phyloP scores from a whole-genome alignment of 2,113 vertebrate genomes.

The Actenoides hombroni region DNA sequence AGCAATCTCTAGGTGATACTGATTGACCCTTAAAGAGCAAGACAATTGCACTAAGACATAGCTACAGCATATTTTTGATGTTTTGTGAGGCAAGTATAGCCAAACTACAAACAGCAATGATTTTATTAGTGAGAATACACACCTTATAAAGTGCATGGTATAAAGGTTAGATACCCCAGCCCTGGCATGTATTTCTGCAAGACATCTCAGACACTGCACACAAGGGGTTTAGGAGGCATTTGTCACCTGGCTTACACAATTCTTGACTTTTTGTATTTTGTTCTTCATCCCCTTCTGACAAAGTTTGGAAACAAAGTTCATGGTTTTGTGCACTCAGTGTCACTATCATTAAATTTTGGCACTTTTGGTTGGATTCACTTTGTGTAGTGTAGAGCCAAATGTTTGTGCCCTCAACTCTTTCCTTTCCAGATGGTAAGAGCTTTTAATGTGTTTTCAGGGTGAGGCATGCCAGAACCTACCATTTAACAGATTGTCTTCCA shows the following conservation, averaged over 20 bases:
- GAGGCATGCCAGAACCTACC: neutral
- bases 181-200: neutral
- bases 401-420: neutral
- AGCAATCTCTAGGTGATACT: neutral
- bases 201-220: neutral
- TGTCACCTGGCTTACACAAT: neutral
- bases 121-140: neutral
- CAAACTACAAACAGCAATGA: neutral
- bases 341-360: neutral
- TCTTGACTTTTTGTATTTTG: neutral
- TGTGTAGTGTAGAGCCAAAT: neutral
- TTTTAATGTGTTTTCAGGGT: conserved; percentile 32
- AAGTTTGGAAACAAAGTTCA: neutral
- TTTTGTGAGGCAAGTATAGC: neutral
- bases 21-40: neutral
- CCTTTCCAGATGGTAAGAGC: neutral
- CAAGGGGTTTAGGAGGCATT: neutral
- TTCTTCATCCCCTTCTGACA: neutral
- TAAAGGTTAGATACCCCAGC: neutral
- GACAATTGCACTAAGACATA: neutral
- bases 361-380: neutral
- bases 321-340: neutral
- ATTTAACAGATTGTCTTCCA: conserved; percentile 32
- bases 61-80: neutral
- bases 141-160: neutral